Conservation (phyloP, 1,140 invertebrate genomes). For the Leptoteleia sp. region DNA sequence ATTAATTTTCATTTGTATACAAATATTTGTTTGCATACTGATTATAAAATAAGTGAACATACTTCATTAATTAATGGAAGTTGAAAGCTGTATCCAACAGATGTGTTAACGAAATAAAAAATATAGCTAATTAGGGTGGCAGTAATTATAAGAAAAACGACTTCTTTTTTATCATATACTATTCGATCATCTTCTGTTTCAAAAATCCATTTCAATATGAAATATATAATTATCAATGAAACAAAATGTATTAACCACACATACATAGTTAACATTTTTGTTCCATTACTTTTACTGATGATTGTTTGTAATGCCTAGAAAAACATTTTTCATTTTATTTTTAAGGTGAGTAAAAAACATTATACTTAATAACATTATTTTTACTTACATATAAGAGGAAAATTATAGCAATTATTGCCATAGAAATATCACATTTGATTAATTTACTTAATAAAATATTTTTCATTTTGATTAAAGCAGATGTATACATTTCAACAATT, state of each 20-base stretch:
- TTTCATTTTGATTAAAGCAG: constrained; percentile 82
- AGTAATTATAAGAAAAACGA: constrained; percentile 14
- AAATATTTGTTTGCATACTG: neutral
- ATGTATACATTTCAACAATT: constrained; percentile 81
- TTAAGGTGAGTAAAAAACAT: neutral
- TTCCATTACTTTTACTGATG: constrained; percentile 25
- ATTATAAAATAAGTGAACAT: constrained; percentile 4
- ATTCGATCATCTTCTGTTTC: constrained; percentile 38
- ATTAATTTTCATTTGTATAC: constrained; percentile 3
- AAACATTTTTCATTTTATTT: constrained; percentile 6
- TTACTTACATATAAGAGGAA: constrained; percentile 74
- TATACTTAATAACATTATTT: neutral
- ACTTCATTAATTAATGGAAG: constrained; percentile 34
- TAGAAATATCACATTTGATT: constrained; percentile 81
- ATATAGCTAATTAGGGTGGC: constrained; percentile 8
- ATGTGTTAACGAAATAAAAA: constrained; percentile 16
- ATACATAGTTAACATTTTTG: constrained; percentile 30
- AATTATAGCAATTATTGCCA: constrained; percentile 70
- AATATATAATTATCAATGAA: constrained; percentile 55
- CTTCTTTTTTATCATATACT: constrained; percentile 1
- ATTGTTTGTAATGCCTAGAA: constrained; percentile 69
- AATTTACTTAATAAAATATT: constrained; percentile 79
- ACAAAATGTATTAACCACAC: constrained; percentile 46
- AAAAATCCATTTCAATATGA: constrained; percentile 66
- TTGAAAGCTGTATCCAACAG: constrained; percentile 9